A percentile compares a stretch with the other conserved stretches of the same genome.
Evolutionary conservation across 2,888 invertebrate genomes (phyloP).

Genomic region (Xylota sylvarum): DNA sequence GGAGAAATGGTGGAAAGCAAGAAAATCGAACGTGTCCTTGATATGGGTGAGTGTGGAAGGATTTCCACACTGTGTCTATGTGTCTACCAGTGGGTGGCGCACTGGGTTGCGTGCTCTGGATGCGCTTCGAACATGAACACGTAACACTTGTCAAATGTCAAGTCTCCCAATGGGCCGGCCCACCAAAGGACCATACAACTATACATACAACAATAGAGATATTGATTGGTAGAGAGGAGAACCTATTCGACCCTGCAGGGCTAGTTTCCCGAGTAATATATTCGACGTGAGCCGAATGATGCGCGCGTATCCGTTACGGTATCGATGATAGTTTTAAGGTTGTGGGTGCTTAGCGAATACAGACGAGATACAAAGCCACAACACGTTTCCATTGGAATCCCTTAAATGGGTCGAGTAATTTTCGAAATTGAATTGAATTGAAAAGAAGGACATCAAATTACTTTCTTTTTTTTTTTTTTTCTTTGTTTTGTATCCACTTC

Average conservation of each 20-base stretch:
- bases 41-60: slow-evolving; percentile 3
- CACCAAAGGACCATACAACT: background rate
- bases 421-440: slow-evolving; percentile 55
- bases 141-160: slow-evolving; percentile 51
- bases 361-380: slow-evolving; percentile 9
- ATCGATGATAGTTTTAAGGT: slow-evolving; percentile 9
- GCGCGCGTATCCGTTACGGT: slow-evolving; percentile 4
- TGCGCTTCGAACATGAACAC: slow-evolving; percentile 25
- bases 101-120: background rate
- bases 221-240: background rate
- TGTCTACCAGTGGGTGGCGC: background rate
- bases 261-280: slow-evolving; percentile 16
- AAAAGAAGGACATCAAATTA: slow-evolving; percentile 3
- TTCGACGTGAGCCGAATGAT: slow-evolving; percentile 35
- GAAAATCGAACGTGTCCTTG: slow-evolving; percentile 57
- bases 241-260: slow-evolving; percentile 14
- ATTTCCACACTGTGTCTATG: background rate
- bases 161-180: slow-evolving; percentile 18
- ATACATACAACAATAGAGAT: background rate
- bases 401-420: slow-evolving; percentile 23
- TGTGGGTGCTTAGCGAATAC: background rate
- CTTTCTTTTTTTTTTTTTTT: too few species aligned
- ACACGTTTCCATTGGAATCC: background rate
- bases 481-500: slow-evolving; percentile 3
- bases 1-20: background rate